Evolutionary conservation across 2,113 vertebrate genomes (phyloP).

Genomic region (Mormoops blainvillei): DNA sequence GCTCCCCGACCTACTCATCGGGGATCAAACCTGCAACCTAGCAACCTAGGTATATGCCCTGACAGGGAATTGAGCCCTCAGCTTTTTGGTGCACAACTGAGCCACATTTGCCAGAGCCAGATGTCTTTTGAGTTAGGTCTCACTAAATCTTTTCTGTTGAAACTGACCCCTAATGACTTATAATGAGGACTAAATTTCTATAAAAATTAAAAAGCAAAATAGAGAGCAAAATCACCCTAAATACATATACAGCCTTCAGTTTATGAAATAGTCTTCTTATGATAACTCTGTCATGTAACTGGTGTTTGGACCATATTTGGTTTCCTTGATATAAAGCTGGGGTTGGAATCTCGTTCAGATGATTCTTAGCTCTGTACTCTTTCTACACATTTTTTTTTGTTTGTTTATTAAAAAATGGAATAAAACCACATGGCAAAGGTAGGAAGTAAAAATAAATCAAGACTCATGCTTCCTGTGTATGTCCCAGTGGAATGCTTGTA

Average conservation of each 20-base stretch:
- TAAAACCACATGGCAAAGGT: background rate
- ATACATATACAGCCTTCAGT: background rate
- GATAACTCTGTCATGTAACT: background rate
- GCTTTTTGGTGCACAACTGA: no score
- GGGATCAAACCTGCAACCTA: no score
- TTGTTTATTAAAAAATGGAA: slow-evolving; percentile 36
- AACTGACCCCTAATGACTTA: background rate
- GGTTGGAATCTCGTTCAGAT: background rate
- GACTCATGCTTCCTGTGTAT: background rate
- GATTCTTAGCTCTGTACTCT: background rate
- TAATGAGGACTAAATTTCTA: background rate
- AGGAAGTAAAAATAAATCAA: background rate
- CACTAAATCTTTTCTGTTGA: background rate
- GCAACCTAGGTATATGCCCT: no score
- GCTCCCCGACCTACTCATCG: no score
- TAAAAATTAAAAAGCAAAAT: background rate
- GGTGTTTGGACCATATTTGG: background rate
- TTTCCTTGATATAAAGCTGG: background rate
- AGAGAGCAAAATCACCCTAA: background rate
- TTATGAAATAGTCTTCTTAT: background rate
- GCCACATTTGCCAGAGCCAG: background rate
- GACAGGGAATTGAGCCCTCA: no score
- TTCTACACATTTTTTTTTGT: background rate
- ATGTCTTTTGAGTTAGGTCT: background rate
- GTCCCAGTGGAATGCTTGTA: background rate